Base-by-base conservation (phyloP, 2,797 vertebrate species). In the Philypnodon macrostomus region DNA sequence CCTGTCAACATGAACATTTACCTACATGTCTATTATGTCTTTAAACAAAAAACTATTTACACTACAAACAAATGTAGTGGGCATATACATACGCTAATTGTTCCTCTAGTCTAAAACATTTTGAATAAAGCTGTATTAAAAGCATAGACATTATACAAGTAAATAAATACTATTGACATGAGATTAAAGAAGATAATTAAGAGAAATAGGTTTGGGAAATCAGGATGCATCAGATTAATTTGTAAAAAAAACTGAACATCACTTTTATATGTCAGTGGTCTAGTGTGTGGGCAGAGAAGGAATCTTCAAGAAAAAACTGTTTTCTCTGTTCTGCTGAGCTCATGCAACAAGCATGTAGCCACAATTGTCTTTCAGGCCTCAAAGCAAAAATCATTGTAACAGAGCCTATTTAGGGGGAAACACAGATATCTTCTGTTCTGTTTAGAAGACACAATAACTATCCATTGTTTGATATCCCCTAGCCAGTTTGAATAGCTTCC, bases 231-330 rank as follows among this genome's bases (percentile, higher is more conserved):
- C n/a, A n/a, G n/a, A n/a, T n/a, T n/a, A n/a, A n/a, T n/a, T n/a
- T n/a, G n/a, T n/a, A n/a, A 70, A 70, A 75, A 52, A 79, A 75
- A 78, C 48, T 58, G 56, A 58, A n/a, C n/a, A n/a, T n/a, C 57
- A 63, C 52, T 47, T 61, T 46, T 67, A 68, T 48, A 49, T 55
- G 63, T 75, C 72, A 78, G 7, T 68, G 71, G 80, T 66, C 63
- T 39, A 67, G 67, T 73, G 71, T 66, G 86, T 90, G 83, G 87
- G 87, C 67, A 61, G 74, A 67, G 70, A 44, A 81, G 77, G 84
- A 88, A 87, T 87, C 70, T 83, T 55, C 73, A 67, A 77, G 73
- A 87, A 78, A 77, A 77, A 76, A 81, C 83, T 79, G 86, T 79
- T 86, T 79, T 73, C 77, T 77, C 77, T 85, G 81, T 87, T 70